Evolutionary conservation across 2,113 vertebrate genomes (phyloP), one percentile per base, ranked within the genome.

Genomic region (Emydocephalus ijimae): DNA sequence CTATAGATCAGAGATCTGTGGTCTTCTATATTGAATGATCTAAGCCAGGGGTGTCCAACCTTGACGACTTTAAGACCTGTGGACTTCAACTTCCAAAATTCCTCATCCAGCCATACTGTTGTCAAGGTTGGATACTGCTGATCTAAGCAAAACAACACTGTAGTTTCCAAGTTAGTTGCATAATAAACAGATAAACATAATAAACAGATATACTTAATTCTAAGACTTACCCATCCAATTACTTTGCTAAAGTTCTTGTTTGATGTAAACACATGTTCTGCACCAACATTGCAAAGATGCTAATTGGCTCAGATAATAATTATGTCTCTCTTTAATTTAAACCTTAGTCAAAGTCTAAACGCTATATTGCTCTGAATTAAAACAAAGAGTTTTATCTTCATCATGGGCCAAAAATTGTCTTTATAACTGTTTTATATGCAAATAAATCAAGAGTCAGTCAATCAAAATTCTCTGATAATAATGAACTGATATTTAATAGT

Each of bases 191-290:
- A n/a, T n/a, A n/a, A n/a, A n/a, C n/a, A n/a, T n/a, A n/a, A n/a
- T n/a, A n/a, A n/a, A n/a, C n/a, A n/a, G n/a, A n/a, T n/a, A 88
- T 92, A 57, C n/a, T 81, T 92, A 89, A 92, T 92, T 89, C 87
- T 10, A 88, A 81, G 20, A 26, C 87, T 92, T 89, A 85, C 39
- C n/a, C 39, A 57, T 56, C 88, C 87, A 92, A 92, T 92, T 92
- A 81, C 18, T 85, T 56, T 50, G 24, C 52, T 57, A 89, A 92
- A n/a, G 85, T 85, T 85, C 52, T 89, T 57, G 54, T 50, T 57
- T 21, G 52, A 69, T 56, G 87, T 85, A 89, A 85, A 89, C 74
- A 54, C 92, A 92, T 12, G 39, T 85, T 92, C 26, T 48, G 52
- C 57, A 85, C 26, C 20, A 85, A 85, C 21, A 89, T 24, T 89